Conservation (phyloP, 2,113 vertebrate genomes). For the Mixornis gularis region DNA sequence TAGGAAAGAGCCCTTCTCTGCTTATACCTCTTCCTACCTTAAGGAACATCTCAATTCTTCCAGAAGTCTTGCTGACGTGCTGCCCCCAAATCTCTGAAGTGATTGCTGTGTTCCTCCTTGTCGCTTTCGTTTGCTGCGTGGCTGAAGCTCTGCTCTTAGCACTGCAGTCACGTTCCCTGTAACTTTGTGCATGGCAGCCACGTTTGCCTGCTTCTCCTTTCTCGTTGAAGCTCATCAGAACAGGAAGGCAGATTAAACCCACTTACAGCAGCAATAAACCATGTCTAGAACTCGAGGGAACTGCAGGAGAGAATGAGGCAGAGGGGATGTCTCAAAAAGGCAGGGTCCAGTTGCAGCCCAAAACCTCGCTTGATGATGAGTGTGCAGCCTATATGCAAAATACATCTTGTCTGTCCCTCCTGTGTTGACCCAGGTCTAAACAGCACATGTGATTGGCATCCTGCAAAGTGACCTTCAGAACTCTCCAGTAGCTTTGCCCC, state of each 20-base stretch:
- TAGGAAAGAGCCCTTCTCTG: neutral
- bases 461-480: constrained; percentile 67
- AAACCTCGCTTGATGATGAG: constrained; percentile 53
- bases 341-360: constrained; percentile 51
- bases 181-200: neutral
- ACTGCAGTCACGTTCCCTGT: neutral
- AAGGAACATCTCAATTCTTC: constrained; percentile 27
- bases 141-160: neutral
- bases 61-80: neutral
- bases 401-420: constrained; percentile 56
- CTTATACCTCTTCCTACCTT: constrained; percentile 17
- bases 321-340: constrained; percentile 13
- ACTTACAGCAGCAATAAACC: constrained; percentile 47
- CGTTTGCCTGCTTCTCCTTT: neutral
- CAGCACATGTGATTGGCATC: constrained; percentile 64
- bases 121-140: rapidly evolving
- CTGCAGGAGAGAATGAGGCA: neutral
- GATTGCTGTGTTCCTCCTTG: neutral
- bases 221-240: neutral
- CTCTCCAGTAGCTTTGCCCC: constrained; percentile 65
- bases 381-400: constrained; percentile 65
- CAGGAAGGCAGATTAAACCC: neutral
- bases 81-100: neutral
- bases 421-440: constrained; percentile 52
- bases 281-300: neutral